Percentiles rank a stretch among this genome's conserved stretches.
These are phyloP conservation scores for Anguilla megastoma DNA, from an alignment of 2,797 vertebrate genomes.

Conservation along the genomic window DNA sequence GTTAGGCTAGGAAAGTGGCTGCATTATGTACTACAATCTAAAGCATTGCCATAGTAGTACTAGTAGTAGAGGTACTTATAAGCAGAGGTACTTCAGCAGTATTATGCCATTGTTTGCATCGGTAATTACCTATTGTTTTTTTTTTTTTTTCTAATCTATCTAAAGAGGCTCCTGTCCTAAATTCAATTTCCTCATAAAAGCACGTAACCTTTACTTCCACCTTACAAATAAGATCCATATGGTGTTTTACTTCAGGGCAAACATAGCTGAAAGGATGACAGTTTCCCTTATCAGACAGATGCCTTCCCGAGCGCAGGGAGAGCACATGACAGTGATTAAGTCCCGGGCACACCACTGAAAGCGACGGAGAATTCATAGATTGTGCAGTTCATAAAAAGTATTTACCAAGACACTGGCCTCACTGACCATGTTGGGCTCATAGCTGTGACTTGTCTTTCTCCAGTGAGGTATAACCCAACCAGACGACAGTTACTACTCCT, in stretches of 20 bases:
- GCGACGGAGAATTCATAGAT: constrained; percentile 24
- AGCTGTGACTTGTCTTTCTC: neutral
- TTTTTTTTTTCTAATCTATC: constrained; percentile 32
- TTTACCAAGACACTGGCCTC: constrained; percentile 28
- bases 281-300: constrained; percentile 41
- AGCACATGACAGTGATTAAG: constrained; percentile 53
- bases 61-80: neutral
- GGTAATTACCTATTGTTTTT: neutral
- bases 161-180: constrained; percentile 41
- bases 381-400: constrained; percentile 24
- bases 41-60: neutral
- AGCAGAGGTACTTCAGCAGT: neutral
- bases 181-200: constrained; percentile 50
- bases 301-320: constrained; percentile 23
- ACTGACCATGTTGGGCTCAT: neutral
- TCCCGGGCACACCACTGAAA: constrained; percentile 31
- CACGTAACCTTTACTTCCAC: constrained; percentile 35
- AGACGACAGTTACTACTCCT: neutral
- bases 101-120: neutral
- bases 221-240: constrained; percentile 47
- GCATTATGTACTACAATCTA: neutral
- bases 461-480: neutral
- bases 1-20: neutral
- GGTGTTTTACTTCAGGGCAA: constrained; percentile 44
- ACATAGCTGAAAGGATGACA: constrained; percentile 40